These are phyloP conservation scores for Adoxophyes honmai DNA, from an alignment of 1,140 invertebrate genomes.

Conservation along the genomic window DNA sequence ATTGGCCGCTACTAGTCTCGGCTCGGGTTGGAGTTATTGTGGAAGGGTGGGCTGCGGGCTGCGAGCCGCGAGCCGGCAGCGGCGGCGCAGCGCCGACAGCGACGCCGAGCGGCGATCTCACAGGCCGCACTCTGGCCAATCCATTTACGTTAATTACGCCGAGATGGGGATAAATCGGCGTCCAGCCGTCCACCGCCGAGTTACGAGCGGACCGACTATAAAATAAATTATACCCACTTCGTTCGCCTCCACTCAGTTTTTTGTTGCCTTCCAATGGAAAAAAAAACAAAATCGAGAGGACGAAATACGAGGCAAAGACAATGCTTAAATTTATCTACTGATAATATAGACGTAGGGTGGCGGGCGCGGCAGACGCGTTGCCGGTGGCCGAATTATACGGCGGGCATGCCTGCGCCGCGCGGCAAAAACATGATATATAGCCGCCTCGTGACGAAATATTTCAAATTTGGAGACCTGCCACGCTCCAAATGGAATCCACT, in stretches of 20 bases:
- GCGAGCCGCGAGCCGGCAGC: slow-evolving; percentile 19
- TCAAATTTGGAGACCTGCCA: slow-evolving; percentile 69
- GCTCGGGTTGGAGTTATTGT: slow-evolving; percentile 23
- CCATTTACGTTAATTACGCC: slow-evolving; percentile 75
- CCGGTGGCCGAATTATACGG: slow-evolving; percentile 74
- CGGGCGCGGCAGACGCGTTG: slow-evolving; percentile 58
- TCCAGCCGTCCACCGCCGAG: slow-evolving; percentile 73
- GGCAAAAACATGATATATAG: slow-evolving; percentile 76
- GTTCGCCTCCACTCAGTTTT: slow-evolving; percentile 73
- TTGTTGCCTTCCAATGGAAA: slow-evolving; percentile 62
- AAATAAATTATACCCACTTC: slow-evolving; percentile 77
- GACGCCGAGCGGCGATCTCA: slow-evolving; percentile 37
- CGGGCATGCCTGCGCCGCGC: slow-evolving; percentile 57
- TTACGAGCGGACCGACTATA: slow-evolving; percentile 74
- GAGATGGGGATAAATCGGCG: slow-evolving; percentile 75
- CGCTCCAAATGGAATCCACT: slow-evolving; percentile 68
- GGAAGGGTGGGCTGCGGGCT: slow-evolving; percentile 36
- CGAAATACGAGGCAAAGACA: slow-evolving; percentile 76
- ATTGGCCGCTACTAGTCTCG: slow-evolving; percentile 8
- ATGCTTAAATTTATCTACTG: slow-evolving; percentile 76
- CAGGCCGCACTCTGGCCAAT: slow-evolving; percentile 61
- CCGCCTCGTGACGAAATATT: slow-evolving; percentile 73
- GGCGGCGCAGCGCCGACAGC: slow-evolving; percentile 22
- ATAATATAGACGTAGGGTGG: slow-evolving; percentile 75
- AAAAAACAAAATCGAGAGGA: slow-evolving; percentile 69